A percentile compares a stretch with the other conserved stretches of the same genome.
Conservation (phyloP, 2,888 invertebrate genomes). For the Drosophila aldrichi region DNA sequence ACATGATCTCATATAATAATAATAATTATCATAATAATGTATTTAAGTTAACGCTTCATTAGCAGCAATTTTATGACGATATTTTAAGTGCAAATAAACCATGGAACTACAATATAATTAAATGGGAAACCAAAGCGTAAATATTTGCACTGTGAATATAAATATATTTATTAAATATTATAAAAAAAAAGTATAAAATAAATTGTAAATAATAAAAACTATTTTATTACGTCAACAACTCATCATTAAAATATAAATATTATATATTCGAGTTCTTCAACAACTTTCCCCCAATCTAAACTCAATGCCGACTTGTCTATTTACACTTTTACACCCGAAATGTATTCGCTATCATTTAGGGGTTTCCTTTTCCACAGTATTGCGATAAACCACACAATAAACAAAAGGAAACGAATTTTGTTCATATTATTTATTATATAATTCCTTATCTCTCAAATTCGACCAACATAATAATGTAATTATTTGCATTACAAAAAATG, state of each 20-base stretch:
- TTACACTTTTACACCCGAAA: background rate
- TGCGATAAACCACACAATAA: background rate
- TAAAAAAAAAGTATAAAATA: no score
- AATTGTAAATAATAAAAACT: no score
- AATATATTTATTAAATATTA: no score
- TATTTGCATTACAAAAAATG: background rate
- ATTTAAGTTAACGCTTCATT: background rate
- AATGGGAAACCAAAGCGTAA: no score
- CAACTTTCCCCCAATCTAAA: background rate
- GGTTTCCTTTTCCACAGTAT: background rate
- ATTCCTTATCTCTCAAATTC: slow-evolving; percentile 8
- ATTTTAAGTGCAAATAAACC: background rate
- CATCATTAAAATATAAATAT: no score
- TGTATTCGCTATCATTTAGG: background rate
- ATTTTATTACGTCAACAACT: no score
- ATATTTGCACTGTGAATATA: no score
- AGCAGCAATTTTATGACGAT: background rate
- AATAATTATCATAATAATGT: background rate
- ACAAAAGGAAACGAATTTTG: background rate
- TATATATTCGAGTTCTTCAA: background rate
- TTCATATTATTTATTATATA: slow-evolving; percentile 1
- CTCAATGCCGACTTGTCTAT: background rate
- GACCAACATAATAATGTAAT: slow-evolving; percentile 6
- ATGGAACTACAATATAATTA: background rate
- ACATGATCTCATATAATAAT: background rate